Base-by-base conservation (phyloP, 1,140 invertebrate species). In the Chymomyza costata region DNA sequence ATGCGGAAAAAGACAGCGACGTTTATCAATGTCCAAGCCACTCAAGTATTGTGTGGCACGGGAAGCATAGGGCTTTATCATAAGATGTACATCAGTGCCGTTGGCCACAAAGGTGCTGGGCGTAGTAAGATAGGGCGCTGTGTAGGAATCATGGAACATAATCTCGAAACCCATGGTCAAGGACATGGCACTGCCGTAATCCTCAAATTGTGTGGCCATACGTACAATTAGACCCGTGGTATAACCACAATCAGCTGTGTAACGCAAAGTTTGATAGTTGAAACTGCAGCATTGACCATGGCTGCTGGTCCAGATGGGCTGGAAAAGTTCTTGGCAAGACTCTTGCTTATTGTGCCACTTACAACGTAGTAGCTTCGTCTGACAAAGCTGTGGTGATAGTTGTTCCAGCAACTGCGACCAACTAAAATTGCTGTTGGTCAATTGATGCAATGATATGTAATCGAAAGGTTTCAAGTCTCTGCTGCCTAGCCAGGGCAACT, bases 231-330 rank as follows among this genome's bases (percentile, higher is more conserved):
- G 68, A 0, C 90, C 90, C 0, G 88, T 90, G 53, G 88, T 86
- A 62, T 88, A 88, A 0, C 89, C 90, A 48, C 90, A 89, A 0
- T 86, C 15, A 61, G 81, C 17, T 69, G 68, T 16, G 76, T 61
- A 86, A 2, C 50, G 18, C 6, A 35, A 15, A 5, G 44, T 21
- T 1, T 82, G 86, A 34, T 89, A 90, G 63, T 90, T 91, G 50
- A 91, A 91, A 7, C 87, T 86, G 61, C 91, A 92, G 41, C 91
- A 92, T 2, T 87, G 54, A 10, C 88, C 88, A n/a, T 64, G 53
- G 28, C 89, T 74, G 1, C 87, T 56, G 0, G 89, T 88, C 49
- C 87, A 86, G 1, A 88, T 84, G 28, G 84, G 67, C 14, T 86
- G 63, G 52, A 92, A 90, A 1, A 91, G 46, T 8, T 74, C 62